Evolutionary conservation across 2,113 vertebrate species (phyloP).

Genomic region (Aegithalos caudatus): DNA sequence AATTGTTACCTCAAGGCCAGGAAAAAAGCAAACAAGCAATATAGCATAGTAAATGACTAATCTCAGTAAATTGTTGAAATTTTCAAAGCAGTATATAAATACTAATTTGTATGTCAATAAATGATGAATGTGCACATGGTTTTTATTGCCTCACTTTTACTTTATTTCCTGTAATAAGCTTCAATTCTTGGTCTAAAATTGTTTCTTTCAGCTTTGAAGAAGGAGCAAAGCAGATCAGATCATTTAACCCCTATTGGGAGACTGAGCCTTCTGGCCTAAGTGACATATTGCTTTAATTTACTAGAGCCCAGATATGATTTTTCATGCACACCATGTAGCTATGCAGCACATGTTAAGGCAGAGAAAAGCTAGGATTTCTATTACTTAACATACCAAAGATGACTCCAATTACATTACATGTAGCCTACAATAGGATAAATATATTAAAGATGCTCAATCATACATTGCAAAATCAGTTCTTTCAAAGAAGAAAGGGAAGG

Average conservation of each 20-base stretch:
- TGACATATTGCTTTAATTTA: neutral
- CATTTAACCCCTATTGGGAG: neutral
- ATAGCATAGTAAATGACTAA: neutral
- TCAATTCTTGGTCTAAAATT: neutral
- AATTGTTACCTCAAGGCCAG: neutral
- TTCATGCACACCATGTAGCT: neutral
- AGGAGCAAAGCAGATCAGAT: neutral
- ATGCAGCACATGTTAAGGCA: neutral
- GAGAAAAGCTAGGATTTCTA: neutral
- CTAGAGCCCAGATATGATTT: neutral
- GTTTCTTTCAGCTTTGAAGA: neutral
- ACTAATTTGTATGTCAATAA: neutral
- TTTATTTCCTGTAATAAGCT: neutral
- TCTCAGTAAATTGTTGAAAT: neutral
- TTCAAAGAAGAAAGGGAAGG: neutral
- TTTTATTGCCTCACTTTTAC: neutral
- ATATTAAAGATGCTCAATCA: neutral
- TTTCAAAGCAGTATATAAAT: neutral
- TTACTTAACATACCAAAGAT: neutral
- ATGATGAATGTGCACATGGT: neutral
- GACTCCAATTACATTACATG: neutral
- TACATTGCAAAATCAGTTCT: neutral
- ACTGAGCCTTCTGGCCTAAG: neutral
- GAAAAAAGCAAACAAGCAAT: neutral
- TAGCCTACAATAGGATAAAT: neutral